Conservation (phyloP, 2,113 vertebrate species). For the Picathartes gymnocephalus region DNA sequence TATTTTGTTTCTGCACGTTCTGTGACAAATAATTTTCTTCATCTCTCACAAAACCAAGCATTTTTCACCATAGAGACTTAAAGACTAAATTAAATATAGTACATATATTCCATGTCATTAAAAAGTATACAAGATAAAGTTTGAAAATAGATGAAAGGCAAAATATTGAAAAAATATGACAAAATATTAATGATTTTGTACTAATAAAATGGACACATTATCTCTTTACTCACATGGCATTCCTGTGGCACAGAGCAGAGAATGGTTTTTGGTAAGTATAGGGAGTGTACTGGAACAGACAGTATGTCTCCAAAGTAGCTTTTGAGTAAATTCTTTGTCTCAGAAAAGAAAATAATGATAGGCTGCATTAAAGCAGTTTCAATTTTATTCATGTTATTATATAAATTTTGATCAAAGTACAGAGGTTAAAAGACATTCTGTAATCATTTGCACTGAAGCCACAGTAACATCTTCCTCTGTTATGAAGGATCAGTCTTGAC, state of each 20-base stretch:
- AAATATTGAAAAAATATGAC: neutral
- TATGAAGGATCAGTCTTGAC: neutral
- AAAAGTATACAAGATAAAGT: neutral
- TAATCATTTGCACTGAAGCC: neutral
- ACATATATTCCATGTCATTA: neutral
- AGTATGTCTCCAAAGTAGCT: neutral
- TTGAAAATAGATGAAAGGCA: neutral
- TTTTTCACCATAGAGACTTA: neutral
- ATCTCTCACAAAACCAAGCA: neutral
- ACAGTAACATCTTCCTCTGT: neutral
- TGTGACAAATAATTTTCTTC: neutral
- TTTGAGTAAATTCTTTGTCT: neutral
- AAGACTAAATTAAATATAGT: neutral
- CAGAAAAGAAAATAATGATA: neutral
- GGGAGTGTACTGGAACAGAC: neutral
- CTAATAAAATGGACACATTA: neutral
- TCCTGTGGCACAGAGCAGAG: neutral
- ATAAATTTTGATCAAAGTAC: neutral
- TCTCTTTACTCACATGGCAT: neutral
- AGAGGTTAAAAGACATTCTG: neutral
- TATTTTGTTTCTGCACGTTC: neutral
- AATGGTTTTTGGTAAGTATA: neutral
- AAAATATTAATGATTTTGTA: neutral
- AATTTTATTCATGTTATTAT: neutral
- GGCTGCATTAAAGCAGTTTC: neutral